Percentiles rank a stretch among this genome's conserved stretches.
These are phyloP conservation scores for Melieria omissa DNA, from an alignment of 2,888 invertebrate species.

Conservation along the genomic window DNA sequence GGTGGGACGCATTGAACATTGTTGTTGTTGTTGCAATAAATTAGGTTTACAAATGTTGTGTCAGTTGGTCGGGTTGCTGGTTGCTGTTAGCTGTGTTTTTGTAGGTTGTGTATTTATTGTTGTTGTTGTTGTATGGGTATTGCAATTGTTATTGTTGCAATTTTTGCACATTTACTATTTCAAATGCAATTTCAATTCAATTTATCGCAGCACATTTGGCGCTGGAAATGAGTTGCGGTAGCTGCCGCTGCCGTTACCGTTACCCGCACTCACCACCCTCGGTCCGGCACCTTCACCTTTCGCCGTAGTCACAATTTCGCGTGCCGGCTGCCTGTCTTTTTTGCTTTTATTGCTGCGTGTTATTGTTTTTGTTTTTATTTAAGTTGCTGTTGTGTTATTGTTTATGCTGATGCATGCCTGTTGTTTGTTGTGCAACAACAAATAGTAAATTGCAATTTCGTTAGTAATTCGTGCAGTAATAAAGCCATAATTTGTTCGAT, in stretches of 20 bases:
- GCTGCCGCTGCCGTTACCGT: neutral
- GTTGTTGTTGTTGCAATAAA: constrained; percentile 10
- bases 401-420: neutral
- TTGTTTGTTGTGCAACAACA: too few relatives aligned
- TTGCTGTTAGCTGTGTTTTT: too few relatives aligned
- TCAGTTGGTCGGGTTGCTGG: neutral
- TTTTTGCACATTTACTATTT: neutral
- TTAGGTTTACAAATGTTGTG: constrained; percentile 9
- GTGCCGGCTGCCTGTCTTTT: neutral
- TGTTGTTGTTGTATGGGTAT: too few relatives aligned
- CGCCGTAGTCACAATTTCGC: neutral
- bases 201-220: neutral
- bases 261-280: neutral
- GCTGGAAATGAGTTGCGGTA: constrained; percentile 5
- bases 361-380: neutral
- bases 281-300: neutral
- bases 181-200: constrained; percentile 10
- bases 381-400: too few relatives aligned
- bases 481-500: too few relatives aligned
- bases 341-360: neutral
- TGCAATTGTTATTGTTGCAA: too few relatives aligned
- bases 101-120: too few relatives aligned
- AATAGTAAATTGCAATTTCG: too few relatives aligned
- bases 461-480: too few relatives aligned
- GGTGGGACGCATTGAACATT: neutral